These are phyloP conservation scores for Drosophila siamana DNA, from an alignment of 2,888 invertebrate genomes.

Conservation along the genomic window DNA sequence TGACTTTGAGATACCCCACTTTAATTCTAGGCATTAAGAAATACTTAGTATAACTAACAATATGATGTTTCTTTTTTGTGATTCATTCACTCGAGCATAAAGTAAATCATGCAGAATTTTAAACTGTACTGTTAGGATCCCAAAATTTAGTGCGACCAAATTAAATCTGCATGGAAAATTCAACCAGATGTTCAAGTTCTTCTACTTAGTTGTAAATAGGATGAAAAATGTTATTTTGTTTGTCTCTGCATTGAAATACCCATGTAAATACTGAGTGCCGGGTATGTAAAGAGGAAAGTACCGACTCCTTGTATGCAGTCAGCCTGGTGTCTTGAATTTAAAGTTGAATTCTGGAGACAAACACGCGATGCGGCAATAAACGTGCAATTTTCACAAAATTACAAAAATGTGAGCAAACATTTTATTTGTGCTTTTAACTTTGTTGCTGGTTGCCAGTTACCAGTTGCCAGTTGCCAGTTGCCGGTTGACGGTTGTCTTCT, in stretches of 20 bases:
- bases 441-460: slow-evolving; percentile 50
- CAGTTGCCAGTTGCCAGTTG: slow-evolving; percentile 6
- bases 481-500: slow-evolving; percentile 4
- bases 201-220: no score
- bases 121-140: no score
- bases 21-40: no score
- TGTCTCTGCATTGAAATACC: no score
- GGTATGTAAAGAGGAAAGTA: background rate
- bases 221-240: no score
- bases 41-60: no score
- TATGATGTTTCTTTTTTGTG: no score
- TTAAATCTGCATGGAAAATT: no score
- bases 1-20: background rate
- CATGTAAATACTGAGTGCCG: background rate
- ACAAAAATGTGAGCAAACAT: slow-evolving; percentile 79
- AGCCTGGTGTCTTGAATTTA: slow-evolving; percentile 43
- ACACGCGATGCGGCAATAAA: slow-evolving; percentile 67
- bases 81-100: no score
- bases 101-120: no score
- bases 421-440: slow-evolving; percentile 72
- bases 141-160: no score
- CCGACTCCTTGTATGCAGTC: background rate
- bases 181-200: no score
- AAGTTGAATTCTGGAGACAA: slow-evolving; percentile 52
- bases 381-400: slow-evolving; percentile 73